A percentile compares a stretch with the other conserved stretches of the same genome.
phyloP scores from a whole-genome alignment of 2,888 invertebrate species.

The Onchidella celtica region DNA sequence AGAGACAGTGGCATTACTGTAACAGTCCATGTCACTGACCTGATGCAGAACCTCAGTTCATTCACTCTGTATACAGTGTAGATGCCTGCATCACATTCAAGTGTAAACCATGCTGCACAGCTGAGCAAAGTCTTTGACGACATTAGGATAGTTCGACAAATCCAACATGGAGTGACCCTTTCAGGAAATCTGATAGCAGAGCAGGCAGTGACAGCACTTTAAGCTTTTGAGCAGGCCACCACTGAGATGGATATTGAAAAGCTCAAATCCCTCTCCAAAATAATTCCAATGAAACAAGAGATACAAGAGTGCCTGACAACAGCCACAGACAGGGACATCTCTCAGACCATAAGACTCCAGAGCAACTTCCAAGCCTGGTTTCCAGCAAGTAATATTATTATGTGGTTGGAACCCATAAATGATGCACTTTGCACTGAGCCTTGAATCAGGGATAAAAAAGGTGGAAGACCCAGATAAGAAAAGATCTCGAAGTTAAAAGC shows the following conservation, averaged over 20 bases:
- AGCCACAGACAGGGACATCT: neutral
- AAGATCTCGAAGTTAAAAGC: too few species aligned
- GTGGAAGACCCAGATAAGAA: too few species aligned
- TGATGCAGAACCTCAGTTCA: neutral
- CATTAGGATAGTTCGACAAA: neutral
- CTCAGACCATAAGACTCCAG: too few species aligned
- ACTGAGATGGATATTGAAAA: conserved; percentile 14
- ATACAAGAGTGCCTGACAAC: neutral
- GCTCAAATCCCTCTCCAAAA: neutral
- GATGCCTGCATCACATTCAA: neutral
- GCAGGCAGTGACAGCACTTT: neutral
- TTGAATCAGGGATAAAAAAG: too few species aligned
- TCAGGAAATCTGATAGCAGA: neutral
- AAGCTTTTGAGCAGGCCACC: neutral
- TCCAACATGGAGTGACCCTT: neutral
- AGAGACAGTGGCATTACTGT: neutral
- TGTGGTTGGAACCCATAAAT: too few species aligned
- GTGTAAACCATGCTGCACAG: neutral
- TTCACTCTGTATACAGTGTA: neutral
- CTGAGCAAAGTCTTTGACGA: neutral
- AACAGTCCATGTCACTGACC: neutral
- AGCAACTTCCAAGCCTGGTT: too few species aligned
- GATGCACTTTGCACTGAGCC: too few species aligned
- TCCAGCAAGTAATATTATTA: too few species aligned
- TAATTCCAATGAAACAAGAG: conserved; percentile 1